These are phyloP conservation scores for Xylocampa areola DNA, from an alignment of 2,888 invertebrate genomes.

Conservation along the genomic window DNA sequence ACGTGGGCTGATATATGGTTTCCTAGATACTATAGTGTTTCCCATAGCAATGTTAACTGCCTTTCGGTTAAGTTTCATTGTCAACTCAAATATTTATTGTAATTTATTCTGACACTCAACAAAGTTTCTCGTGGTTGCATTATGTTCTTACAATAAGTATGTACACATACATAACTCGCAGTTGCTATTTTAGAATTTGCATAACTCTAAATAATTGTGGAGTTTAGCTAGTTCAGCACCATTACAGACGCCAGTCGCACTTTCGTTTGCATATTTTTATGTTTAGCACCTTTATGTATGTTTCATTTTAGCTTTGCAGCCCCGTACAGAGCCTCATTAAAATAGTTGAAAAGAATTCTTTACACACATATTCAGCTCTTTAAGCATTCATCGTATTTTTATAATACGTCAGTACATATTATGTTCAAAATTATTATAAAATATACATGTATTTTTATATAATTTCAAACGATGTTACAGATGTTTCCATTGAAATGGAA, in stretches of 20 bases:
- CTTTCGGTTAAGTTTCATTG: slow-evolving; percentile 65
- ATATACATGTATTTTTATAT: slow-evolving; percentile 29
- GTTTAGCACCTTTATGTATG: slow-evolving; percentile 3
- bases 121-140: slow-evolving; percentile 60
- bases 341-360: slow-evolving; percentile 18
- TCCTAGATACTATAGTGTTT: slow-evolving; percentile 65
- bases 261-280: slow-evolving; percentile 49
- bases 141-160: slow-evolving; percentile 62
- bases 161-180: slow-evolving; percentile 61
- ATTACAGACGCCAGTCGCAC: slow-evolving; percentile 31
- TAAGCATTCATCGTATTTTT: neutral
- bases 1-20: slow-evolving; percentile 69
- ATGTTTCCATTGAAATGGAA: slow-evolving; percentile 43
- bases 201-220: slow-evolving; percentile 54
- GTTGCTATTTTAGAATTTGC: slow-evolving; percentile 67
- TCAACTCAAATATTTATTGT: slow-evolving; percentile 73
- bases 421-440: slow-evolving; percentile 8
- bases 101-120: slow-evolving; percentile 72
- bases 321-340: slow-evolving; percentile 26
- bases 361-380: neutral
- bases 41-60: slow-evolving; percentile 57
- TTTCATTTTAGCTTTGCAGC: slow-evolving; percentile 19
- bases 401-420: too few relatives aligned
- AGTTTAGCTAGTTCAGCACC: slow-evolving; percentile 27
- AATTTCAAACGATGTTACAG: slow-evolving; percentile 22